phyloP scores from a whole-genome alignment of 2,113 vertebrate genomes.

The Pluvianellus socialis region DNA sequence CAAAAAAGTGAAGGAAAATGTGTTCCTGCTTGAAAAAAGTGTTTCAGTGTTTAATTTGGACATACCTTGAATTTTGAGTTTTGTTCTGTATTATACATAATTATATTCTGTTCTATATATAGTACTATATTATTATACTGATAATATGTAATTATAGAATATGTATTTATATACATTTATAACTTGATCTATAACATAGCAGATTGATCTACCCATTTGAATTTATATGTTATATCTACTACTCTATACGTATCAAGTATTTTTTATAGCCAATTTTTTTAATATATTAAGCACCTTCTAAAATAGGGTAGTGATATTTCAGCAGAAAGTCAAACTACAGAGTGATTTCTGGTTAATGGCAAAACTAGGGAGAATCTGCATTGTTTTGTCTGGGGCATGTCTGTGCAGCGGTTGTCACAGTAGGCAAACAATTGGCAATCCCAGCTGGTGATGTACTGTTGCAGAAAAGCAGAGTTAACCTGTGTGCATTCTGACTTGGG shows the following conservation, averaged over 20 bases:
- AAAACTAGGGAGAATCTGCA: background rate
- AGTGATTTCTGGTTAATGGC: background rate
- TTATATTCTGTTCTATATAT: background rate
- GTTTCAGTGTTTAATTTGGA: background rate
- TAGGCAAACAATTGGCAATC: background rate
- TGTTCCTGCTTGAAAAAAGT: background rate
- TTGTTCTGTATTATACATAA: background rate
- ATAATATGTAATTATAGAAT: background rate
- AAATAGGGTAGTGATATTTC: background rate
- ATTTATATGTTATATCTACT: background rate
- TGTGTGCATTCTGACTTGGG: background rate
- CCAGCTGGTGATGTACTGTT: background rate
- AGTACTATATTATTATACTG: background rate
- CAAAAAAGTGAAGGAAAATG: background rate
- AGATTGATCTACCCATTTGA: background rate
- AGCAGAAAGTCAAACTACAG: background rate
- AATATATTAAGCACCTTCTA: background rate
- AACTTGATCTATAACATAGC: too few species aligned
- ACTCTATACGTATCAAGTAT: rapidly evolving
- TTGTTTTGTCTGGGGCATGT: background rate
- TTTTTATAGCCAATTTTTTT: background rate
- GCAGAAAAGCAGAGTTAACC: background rate
- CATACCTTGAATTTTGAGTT: background rate
- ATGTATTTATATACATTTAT: background rate
- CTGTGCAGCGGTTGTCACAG: background rate